Conservation (phyloP, 2,797 vertebrate genomes). For the Tauraco hartlaubi region DNA sequence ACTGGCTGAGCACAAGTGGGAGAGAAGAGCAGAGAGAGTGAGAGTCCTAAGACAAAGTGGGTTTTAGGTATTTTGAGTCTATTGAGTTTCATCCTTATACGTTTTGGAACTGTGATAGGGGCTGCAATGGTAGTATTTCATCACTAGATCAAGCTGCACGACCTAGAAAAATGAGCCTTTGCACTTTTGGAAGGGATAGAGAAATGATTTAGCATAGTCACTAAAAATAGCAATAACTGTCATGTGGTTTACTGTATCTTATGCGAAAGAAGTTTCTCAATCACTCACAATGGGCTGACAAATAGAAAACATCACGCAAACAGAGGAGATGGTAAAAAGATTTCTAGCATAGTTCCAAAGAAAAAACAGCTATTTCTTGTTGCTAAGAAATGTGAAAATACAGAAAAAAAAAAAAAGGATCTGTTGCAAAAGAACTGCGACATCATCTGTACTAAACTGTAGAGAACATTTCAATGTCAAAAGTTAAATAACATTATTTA, state of each 20-base stretch:
- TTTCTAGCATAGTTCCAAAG: not conserved
- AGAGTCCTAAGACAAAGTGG: not conserved
- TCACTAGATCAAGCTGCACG: not conserved
- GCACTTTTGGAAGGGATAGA: not conserved
- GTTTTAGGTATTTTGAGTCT: not conserved
- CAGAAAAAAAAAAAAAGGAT: not conserved
- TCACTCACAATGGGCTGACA: not conserved
- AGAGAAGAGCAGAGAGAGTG: not conserved
- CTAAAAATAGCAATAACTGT: not conserved
- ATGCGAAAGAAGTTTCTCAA: slow-evolving; percentile 19
- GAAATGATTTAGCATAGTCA: not conserved
- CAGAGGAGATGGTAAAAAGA: not conserved
- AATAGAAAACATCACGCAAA: not conserved
- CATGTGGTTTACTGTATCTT: slow-evolving; percentile 6
- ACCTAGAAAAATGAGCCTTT: not conserved
- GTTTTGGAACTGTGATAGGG: not conserved
- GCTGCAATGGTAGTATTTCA: not conserved
- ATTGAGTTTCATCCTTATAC: not conserved
- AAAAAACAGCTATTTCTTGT: not conserved
- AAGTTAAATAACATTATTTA: not conserved
- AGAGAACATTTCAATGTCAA: not conserved
- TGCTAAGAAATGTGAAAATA: not conserved
- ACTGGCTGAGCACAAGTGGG: not conserved
- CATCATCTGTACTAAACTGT: not conserved
- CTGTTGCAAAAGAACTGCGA: not conserved